Conservation (phyloP, 2,888 invertebrate species). For the Leucoptera coffeella region DNA sequence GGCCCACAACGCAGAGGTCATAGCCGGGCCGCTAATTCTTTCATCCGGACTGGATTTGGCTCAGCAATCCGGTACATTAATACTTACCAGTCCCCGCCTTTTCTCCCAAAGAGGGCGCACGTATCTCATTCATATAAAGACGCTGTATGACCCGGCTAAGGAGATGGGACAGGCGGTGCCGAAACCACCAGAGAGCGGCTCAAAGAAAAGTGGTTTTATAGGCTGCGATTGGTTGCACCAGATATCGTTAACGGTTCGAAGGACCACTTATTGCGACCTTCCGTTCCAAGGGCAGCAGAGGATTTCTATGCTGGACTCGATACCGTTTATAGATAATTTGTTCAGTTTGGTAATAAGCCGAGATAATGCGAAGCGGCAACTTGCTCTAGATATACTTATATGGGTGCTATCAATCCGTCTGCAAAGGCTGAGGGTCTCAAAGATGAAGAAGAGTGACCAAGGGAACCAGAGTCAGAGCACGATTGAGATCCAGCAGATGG, state of each 20-base stretch:
- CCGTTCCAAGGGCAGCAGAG: conserved; percentile 70
- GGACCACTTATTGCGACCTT: conserved; percentile 63
- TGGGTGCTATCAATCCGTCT: conserved; percentile 81
- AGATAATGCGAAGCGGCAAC: conserved; percentile 55
- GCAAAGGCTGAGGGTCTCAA: conserved; percentile 61
- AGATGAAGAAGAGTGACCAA: conserved; percentile 25
- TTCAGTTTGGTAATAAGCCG: conserved; percentile 49
- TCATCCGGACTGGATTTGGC: conserved; percentile 78
- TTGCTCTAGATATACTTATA: conserved; percentile 75
- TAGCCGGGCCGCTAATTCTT: conserved; percentile 83
- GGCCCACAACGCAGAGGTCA: conserved; percentile 82
- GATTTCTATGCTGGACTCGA: conserved; percentile 79
- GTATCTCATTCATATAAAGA: conserved; percentile 75
- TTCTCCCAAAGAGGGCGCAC: conserved; percentile 72
- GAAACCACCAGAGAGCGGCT: conserved; percentile 12
- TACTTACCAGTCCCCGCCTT: conserved; percentile 80
- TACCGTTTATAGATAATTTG: conserved; percentile 64
- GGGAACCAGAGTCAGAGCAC: conserved; percentile 26
- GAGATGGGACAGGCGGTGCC: conserved; percentile 33
- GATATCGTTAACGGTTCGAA: conserved; percentile 80
- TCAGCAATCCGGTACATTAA: conserved; percentile 77
- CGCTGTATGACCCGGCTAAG: conserved; percentile 59
- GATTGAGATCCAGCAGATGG: conserved; percentile 58
- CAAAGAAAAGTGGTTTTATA: conserved; percentile 43
- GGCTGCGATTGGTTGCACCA: conserved; percentile 93